Conservation (phyloP, 2,113 vertebrate species). For the Nycticebus coucang region DNA sequence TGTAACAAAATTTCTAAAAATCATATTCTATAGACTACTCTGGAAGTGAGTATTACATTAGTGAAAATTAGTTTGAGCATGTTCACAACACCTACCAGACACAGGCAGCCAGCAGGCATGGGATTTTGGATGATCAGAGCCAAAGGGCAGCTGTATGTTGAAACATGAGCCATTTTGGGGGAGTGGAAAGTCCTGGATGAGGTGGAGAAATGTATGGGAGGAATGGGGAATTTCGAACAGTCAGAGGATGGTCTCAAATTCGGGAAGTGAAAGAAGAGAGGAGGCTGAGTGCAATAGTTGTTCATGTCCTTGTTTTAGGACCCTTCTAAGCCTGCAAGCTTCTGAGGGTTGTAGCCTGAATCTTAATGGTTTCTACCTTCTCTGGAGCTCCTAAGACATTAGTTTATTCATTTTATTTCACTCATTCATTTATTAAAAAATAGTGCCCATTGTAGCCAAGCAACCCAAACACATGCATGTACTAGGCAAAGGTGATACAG, state of each 20-base stretch:
- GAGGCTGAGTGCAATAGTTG: neutral
- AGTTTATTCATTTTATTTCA: slow-evolving; percentile 16
- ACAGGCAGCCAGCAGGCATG: neutral
- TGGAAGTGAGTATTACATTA: neutral
- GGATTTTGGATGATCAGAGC: neutral
- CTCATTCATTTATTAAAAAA: neutral
- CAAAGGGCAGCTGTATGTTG: neutral
- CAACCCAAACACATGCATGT: neutral
- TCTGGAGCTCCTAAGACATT: neutral
- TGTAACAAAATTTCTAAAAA: neutral
- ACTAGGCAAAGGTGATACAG: neutral
- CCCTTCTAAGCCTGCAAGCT: neutral
- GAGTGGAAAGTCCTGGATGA: neutral
- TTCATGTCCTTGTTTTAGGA: neutral
- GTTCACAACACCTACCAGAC: neutral
- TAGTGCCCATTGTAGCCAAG: neutral
- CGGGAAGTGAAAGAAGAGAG: neutral
- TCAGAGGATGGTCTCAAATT: neutral
- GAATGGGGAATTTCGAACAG: neutral
- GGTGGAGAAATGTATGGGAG: neutral
- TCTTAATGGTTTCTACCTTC: slow-evolving; percentile 1
- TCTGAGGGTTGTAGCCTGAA: neutral
- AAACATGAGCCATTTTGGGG: neutral
- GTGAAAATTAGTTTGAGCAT: slow-evolving; percentile 32
- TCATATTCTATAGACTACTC: neutral